These are phyloP conservation scores for Patagioenas fasciata DNA, from an alignment of 2,113 vertebrate species.

Conservation along the genomic window DNA sequence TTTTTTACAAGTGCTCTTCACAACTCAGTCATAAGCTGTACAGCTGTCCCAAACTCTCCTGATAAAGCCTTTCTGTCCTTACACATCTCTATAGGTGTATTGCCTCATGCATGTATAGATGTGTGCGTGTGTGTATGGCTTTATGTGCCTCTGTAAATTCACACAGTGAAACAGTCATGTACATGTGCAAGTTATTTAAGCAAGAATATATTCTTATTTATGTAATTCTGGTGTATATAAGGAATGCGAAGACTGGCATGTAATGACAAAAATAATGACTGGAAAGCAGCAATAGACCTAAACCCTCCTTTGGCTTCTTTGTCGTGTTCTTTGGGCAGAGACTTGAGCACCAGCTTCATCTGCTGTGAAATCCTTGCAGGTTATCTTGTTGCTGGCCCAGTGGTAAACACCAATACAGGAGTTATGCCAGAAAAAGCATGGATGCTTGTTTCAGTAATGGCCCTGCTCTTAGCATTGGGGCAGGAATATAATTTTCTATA, in stretches of 20 bases:
- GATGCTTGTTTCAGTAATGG: neutral
- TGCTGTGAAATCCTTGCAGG: neutral
- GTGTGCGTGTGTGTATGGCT: neutral
- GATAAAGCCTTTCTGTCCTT: neutral
- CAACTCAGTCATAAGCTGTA: neutral
- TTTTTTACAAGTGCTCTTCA: neutral
- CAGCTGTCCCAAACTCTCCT: neutral
- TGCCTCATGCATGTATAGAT: neutral
- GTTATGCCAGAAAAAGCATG: neutral
- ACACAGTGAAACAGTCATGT: rapidly evolving
- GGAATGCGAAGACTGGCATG: neutral
- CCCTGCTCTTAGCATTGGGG: rapidly evolving
- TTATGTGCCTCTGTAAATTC: neutral
- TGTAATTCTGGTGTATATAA: neutral
- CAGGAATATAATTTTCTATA: neutral
- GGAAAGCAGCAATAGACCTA: neutral
- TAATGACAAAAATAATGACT: neutral
- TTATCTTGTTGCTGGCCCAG: neutral
- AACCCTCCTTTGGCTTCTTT: neutral
- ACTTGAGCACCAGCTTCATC: neutral
- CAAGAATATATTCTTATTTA: neutral
- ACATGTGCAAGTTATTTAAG: neutral
- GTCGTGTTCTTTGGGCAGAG: neutral
- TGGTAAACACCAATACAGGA: neutral
- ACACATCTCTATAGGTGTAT: neutral